phyloP scores from a whole-genome alignment of 2,113 vertebrate species.

The Zosterops borbonicus region DNA sequence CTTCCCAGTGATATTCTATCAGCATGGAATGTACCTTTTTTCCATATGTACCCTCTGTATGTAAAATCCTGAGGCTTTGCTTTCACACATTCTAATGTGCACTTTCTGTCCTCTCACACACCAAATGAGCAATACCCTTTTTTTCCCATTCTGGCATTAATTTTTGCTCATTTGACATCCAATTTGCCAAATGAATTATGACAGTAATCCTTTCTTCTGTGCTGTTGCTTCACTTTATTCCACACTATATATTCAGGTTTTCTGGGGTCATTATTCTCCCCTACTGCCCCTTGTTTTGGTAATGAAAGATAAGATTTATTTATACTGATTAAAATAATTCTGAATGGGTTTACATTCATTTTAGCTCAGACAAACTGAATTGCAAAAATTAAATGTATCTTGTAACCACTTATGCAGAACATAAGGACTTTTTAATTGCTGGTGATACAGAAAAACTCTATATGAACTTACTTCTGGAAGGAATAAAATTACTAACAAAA shows the following conservation, averaged over 20 bases:
- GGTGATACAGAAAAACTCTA: background rate
- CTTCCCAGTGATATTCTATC: background rate
- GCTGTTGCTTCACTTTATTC: background rate
- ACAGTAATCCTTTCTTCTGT: conserved; percentile 36
- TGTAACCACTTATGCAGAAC: background rate
- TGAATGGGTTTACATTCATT: background rate
- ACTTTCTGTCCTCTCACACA: background rate
- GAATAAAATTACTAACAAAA: background rate
- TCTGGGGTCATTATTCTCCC: background rate
- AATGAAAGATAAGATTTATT: background rate
- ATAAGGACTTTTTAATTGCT: background rate
- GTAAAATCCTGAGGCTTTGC: background rate
- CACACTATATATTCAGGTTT: background rate
- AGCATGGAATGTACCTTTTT: background rate
- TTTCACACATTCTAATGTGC: background rate
- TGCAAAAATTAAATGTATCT: background rate
- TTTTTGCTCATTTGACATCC: conserved; percentile 1
- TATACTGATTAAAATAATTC: background rate
- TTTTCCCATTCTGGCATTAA: background rate
- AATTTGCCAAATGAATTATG: conserved; percentile 41
- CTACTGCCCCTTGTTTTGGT: accelerated
- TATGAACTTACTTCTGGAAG: background rate
- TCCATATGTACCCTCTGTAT: background rate
- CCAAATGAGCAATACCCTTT: background rate
- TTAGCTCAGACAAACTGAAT: background rate